phyloP scores from a whole-genome alignment of 2,888 invertebrate genomes.

The Hesperia comma region DNA sequence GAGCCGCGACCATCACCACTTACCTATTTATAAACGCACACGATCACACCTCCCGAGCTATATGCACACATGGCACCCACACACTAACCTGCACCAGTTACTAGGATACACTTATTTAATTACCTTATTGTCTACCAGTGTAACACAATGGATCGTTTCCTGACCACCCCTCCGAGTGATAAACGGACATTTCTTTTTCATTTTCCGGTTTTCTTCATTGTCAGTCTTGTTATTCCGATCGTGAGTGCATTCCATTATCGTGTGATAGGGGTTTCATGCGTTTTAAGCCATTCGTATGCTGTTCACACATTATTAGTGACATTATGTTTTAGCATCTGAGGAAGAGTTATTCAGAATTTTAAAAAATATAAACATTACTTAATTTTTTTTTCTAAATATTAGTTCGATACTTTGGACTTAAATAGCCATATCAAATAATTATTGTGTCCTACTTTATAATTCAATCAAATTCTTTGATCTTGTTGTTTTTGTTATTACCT shows the following conservation, averaged over 20 bases:
- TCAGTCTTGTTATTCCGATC: background rate
- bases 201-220: conserved; percentile 24
- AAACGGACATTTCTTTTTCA: conserved; percentile 17
- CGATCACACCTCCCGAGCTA: conserved; percentile 55
- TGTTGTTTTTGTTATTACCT: too few species aligned
- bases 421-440: too few species aligned
- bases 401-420: too few species aligned
- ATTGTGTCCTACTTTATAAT: too few species aligned
- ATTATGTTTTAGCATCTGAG: too few species aligned
- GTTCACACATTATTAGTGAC: too few species aligned
- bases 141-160: conserved; percentile 38
- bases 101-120: conserved; percentile 49
- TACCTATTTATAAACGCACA: conserved; percentile 80
- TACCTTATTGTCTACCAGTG: conserved; percentile 44
- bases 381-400: too few species aligned
- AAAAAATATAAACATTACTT: too few species aligned
- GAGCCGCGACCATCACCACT: conserved; percentile 61
- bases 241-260: background rate
- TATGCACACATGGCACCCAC: conserved; percentile 40
- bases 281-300: too few species aligned
- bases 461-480: too few species aligned
- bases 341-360: too few species aligned
- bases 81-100: conserved; percentile 45
- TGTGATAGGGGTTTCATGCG: background rate
- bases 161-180: conserved; percentile 32